Evolutionary conservation across 2,888 invertebrate species (phyloP).

Genomic region (Leptinotarsa haldemani): DNA sequence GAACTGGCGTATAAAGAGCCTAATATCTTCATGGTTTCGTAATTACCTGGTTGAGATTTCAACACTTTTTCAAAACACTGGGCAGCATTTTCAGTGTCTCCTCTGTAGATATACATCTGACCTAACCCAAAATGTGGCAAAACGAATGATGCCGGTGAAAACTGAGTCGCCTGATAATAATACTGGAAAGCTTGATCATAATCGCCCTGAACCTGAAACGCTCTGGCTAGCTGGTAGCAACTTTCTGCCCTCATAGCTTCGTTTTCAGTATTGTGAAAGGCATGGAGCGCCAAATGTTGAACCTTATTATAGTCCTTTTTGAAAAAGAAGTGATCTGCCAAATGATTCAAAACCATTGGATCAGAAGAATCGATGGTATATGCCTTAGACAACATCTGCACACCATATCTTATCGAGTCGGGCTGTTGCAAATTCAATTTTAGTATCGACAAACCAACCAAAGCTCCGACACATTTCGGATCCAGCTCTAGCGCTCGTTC

Average conservation of each 20-base stretch:
- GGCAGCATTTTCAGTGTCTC: slow-evolving; percentile 95
- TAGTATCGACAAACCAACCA: slow-evolving; percentile 94
- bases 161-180: slow-evolving; percentile 98
- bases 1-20: slow-evolving; percentile 96
- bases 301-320: slow-evolving; percentile 98
- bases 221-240: slow-evolving; percentile 96
- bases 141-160: slow-evolving; percentile 94
- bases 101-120: slow-evolving; percentile 98
- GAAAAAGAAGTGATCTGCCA: slow-evolving; percentile 99
- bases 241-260: slow-evolving; percentile 99
- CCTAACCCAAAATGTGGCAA: slow-evolving; percentile 98
- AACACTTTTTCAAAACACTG: slow-evolving; percentile 99
- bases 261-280: slow-evolving; percentile 98
- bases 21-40: slow-evolving; percentile 99
- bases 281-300: slow-evolving; percentile 94
- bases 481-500: slow-evolving; percentile 95
- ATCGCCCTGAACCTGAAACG: slow-evolving; percentile 94
- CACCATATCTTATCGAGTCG: slow-evolving; percentile 92
- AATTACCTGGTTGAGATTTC: slow-evolving; percentile 96
- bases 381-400: slow-evolving; percentile 95
- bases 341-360: slow-evolving; percentile 98
- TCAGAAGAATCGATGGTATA: slow-evolving; percentile 97
- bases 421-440: slow-evolving; percentile 93
- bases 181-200: slow-evolving; percentile 99
- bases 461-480: slow-evolving; percentile 93